phyloP scores from a whole-genome alignment of 2,888 invertebrate genomes.

The Chorisops tibialis region DNA sequence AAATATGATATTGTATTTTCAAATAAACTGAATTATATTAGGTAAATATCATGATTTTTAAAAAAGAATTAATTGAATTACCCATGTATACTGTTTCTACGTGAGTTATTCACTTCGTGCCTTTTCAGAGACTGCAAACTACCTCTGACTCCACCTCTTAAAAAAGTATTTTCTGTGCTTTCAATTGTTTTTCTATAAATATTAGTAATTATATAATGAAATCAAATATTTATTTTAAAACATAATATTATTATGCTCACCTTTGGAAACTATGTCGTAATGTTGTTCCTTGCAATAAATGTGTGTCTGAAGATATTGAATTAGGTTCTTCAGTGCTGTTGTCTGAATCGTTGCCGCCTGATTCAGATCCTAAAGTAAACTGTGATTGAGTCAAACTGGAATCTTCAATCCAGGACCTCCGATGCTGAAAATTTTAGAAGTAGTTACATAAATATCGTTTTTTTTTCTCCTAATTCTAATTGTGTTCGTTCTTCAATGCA shows the following conservation, averaged over 20 bases:
- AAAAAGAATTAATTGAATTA: constrained; percentile 44
- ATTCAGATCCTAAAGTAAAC: constrained; percentile 65
- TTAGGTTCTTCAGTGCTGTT: constrained; percentile 66
- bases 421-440: constrained; percentile 55
- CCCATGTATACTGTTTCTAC: constrained; percentile 63
- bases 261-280: constrained; percentile 56
- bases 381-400: constrained; percentile 65
- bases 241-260: constrained; percentile 52
- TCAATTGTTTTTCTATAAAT: constrained; percentile 55
- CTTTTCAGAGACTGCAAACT: constrained; percentile 55
- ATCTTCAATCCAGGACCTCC: constrained; percentile 71
- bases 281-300: constrained; percentile 54
- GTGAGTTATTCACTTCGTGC: constrained; percentile 51
- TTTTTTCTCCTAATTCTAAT: too few species aligned
- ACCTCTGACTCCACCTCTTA: constrained; percentile 59
- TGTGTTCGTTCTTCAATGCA: too few species aligned
- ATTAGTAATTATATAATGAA: constrained; percentile 44
- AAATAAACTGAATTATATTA: too few species aligned
- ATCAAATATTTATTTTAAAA: constrained; percentile 41
- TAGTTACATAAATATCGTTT: too few species aligned
- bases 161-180: constrained; percentile 58
- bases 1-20: too few species aligned
- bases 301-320: constrained; percentile 54
- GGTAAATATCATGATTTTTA: too few species aligned
- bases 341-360: constrained; percentile 75